These are phyloP conservation scores for Leucania comma DNA, from an alignment of 2,888 invertebrate genomes.

Conservation along the genomic window DNA sequence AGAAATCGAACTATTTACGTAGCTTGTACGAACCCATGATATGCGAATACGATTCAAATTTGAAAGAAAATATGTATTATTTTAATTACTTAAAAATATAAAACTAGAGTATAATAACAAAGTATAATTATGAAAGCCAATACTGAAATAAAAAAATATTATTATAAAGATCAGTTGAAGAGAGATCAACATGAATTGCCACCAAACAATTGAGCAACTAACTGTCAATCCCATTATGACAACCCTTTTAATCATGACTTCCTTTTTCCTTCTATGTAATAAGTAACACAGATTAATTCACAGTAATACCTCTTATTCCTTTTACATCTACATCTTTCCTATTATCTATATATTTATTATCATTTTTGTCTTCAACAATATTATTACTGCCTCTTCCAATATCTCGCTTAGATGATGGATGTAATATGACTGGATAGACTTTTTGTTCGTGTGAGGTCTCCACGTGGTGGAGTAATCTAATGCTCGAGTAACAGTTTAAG, in stretches of 20 bases:
- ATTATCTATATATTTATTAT: conserved; percentile 23
- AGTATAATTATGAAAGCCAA: too few relatives aligned
- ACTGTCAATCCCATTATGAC: background rate
- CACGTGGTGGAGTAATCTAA: conserved; percentile 55
- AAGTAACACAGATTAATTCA: conserved; percentile 6
- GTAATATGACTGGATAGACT: conserved; percentile 36
- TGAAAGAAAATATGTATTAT: too few relatives aligned
- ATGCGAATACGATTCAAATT: too few relatives aligned
- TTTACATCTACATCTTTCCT: conserved; percentile 4
- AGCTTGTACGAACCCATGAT: too few relatives aligned
- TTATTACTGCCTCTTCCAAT: conserved; percentile 18
- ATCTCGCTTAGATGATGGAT: conserved; percentile 18
- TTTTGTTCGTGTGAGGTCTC: conserved; percentile 51
- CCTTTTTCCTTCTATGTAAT: conserved; percentile 12
- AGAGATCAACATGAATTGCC: background rate
- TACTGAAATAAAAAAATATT: background rate
- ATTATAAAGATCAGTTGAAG: background rate
- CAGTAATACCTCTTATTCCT: conserved; percentile 2
- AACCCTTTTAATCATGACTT: conserved; percentile 7
- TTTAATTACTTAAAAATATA: too few relatives aligned
- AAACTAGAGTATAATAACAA: too few relatives aligned
- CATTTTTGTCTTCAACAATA: conserved; percentile 15
- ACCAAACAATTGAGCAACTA: background rate
- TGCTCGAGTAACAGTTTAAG: conserved; percentile 52
- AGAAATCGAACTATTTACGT: too few relatives aligned